Evolutionary conservation across 2,888 invertebrate species (phyloP).

Genomic region (Blastobasis lacticolella): DNA sequence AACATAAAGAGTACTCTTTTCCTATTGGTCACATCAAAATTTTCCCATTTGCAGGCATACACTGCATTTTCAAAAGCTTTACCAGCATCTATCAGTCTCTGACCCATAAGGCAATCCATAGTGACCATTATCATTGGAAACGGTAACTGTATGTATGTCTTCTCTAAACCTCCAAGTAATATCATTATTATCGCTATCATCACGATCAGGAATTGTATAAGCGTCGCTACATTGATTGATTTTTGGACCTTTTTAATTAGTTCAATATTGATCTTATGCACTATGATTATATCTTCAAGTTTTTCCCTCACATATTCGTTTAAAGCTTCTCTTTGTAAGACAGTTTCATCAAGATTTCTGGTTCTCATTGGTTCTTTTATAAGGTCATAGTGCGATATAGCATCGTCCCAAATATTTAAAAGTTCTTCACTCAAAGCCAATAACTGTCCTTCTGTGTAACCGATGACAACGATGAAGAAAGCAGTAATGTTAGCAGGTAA

Average conservation of each 20-base stretch:
- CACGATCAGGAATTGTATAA: slow-evolving; percentile 28
- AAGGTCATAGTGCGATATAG: slow-evolving; percentile 11
- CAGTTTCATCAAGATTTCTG: not conserved
- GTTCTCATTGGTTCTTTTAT: not conserved
- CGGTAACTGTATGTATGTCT: slow-evolving; percentile 34
- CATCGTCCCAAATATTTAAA: slow-evolving; percentile 31
- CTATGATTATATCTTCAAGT: slow-evolving; percentile 20
- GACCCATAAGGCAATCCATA: slow-evolving; percentile 45
- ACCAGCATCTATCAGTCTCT: slow-evolving; percentile 42
- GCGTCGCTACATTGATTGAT: slow-evolving; percentile 28
- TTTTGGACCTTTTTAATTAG: slow-evolving; percentile 23
- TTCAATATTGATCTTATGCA: slow-evolving; percentile 23
- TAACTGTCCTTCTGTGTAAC: slow-evolving; percentile 44
- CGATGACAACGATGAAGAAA: slow-evolving; percentile 32
- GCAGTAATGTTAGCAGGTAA: slow-evolving; percentile 29
- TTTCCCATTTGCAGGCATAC: slow-evolving; percentile 49
- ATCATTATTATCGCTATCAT: slow-evolving; percentile 25
- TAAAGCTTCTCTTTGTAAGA: not conserved
- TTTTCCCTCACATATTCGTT: slow-evolving; percentile 19
- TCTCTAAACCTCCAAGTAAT: slow-evolving; percentile 35
- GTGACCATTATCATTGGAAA: slow-evolving; percentile 29
- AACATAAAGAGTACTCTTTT: slow-evolving; percentile 40
- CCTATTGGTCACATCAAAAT: slow-evolving; percentile 38
- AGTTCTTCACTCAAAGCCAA: slow-evolving; percentile 38
- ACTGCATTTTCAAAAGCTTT: slow-evolving; percentile 34